Conservation (phyloP, 2,888 invertebrate genomes). For the Drosophila aldrichi region DNA sequence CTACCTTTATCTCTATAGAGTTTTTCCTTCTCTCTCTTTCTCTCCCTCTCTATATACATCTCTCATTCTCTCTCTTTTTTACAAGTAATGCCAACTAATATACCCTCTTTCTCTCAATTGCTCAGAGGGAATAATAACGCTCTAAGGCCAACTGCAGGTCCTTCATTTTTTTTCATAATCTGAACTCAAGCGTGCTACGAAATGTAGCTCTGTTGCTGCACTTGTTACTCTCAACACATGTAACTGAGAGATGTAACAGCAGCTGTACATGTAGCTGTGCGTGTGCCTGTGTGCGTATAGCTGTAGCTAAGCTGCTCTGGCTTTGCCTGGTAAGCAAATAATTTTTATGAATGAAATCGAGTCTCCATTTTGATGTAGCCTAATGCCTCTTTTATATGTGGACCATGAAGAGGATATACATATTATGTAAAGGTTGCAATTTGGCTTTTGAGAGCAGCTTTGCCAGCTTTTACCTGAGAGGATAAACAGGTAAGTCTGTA, state of each 20-base stretch:
- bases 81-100: not conserved
- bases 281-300: constrained; percentile 5
- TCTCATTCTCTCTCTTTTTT: not conserved
- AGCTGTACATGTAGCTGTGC: not conserved
- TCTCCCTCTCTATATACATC: not conserved
- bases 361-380: constrained; percentile 1
- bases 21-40: fast-evolving
- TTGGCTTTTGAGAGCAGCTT: constrained; percentile 16
- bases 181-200: constrained; percentile 7
- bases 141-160: constrained; percentile 39
- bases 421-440: constrained; percentile 16
- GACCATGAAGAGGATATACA: constrained; percentile 6
- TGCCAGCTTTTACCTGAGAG: constrained; percentile 4
- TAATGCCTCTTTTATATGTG: constrained; percentile 1
- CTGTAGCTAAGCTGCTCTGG: constrained; percentile 21
- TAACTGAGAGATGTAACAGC: constrained; percentile 5
- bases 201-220: constrained; percentile 14
- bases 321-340: constrained; percentile 20
- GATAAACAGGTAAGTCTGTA: constrained; percentile 16
- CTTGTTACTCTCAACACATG: not conserved
- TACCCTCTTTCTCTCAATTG: not conserved
- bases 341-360: constrained; percentile 16
- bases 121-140: constrained; percentile 15
- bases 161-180: constrained; percentile 22
- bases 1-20: not conserved